A percentile compares a stretch with the other conserved stretches of the same genome.
Evolutionary conservation across 2,797 vertebrate species (phyloP).

Genomic region (Ataeniobius toweri): DNA sequence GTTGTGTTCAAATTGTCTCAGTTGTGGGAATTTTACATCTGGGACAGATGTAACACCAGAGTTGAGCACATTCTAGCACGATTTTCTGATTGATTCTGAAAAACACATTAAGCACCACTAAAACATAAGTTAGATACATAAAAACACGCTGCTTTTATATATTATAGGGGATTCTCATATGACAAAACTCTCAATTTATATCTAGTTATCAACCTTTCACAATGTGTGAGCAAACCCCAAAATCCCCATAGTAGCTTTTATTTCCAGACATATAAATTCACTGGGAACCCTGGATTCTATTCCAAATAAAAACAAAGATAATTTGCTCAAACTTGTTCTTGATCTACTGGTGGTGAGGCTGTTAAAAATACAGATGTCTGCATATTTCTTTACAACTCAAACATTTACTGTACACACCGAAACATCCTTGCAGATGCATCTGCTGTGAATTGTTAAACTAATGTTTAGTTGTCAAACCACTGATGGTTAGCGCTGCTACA

Average conservation of each 20-base stretch:
- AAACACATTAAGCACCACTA: too few species aligned
- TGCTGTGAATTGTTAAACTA: not conserved
- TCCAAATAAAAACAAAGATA: not conserved
- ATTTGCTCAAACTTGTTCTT: not conserved
- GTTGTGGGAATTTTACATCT: not conserved
- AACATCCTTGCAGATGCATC: too few species aligned
- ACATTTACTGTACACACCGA: too few species aligned
- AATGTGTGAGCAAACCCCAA: too few species aligned
- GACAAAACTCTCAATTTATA: too few species aligned
- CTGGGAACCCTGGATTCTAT: not conserved
- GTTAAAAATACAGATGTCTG: not conserved
- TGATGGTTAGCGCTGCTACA: not conserved
- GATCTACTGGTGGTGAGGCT: not conserved
- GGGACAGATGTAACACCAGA: not conserved
- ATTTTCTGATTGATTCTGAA: not conserved
- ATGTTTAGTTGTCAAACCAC: not conserved
- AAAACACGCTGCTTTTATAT: too few species aligned
- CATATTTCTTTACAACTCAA: not conserved
- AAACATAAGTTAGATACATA: too few species aligned
- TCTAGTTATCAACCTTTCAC: too few species aligned
- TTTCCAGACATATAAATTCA: not conserved
- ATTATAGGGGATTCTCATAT: too few species aligned
- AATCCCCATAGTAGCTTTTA: too few species aligned
- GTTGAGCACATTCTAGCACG: not conserved
- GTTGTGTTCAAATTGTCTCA: not conserved